Evolutionary conservation across 1,140 invertebrate genomes (phyloP).

Genomic region (Harpegnathos saltator): DNA sequence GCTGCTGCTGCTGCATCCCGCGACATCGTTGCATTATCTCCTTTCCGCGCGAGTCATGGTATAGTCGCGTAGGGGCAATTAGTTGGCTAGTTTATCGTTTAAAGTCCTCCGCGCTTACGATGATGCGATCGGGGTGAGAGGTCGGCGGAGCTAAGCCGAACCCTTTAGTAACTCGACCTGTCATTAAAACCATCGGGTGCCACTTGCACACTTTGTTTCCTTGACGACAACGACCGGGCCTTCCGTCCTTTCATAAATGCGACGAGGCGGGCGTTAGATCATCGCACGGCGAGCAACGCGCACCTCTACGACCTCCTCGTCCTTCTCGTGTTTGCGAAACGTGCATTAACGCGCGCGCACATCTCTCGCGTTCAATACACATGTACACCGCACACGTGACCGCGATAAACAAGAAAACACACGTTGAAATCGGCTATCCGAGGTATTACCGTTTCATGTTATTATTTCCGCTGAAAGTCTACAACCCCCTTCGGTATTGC

Average conservation of each 20-base stretch:
- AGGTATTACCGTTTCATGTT: too few species aligned
- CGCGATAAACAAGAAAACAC: too few species aligned
- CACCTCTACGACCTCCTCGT: neutral
- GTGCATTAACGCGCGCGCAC: too few species aligned
- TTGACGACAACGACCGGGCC: constrained; percentile 3
- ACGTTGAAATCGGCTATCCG: too few species aligned
- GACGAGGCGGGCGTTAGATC: neutral
- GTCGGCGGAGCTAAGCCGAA: constrained; percentile 61
- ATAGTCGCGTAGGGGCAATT: constrained; percentile 65
- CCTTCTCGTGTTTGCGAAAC: too few species aligned
- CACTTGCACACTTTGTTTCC: constrained; percentile 24
- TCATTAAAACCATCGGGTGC: constrained; percentile 71
- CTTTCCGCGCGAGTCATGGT: constrained; percentile 49
- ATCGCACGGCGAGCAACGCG: neutral
- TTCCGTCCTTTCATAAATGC: constrained; percentile 38
- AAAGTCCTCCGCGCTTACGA: constrained; percentile 28
- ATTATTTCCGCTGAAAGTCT: too few species aligned
- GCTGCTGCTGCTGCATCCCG: constrained; percentile 49
- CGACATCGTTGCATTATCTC: constrained; percentile 69
- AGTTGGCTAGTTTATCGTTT: constrained; percentile 72
- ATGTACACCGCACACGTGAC: too few species aligned
- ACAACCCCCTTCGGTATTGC: too few species aligned
- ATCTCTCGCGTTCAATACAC: neutral
- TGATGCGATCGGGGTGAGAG: constrained; percentile 60
- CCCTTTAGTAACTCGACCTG: constrained; percentile 66